phyloP scores from a whole-genome alignment of 1,140 invertebrate species.

The Drosophila insularis region DNA sequence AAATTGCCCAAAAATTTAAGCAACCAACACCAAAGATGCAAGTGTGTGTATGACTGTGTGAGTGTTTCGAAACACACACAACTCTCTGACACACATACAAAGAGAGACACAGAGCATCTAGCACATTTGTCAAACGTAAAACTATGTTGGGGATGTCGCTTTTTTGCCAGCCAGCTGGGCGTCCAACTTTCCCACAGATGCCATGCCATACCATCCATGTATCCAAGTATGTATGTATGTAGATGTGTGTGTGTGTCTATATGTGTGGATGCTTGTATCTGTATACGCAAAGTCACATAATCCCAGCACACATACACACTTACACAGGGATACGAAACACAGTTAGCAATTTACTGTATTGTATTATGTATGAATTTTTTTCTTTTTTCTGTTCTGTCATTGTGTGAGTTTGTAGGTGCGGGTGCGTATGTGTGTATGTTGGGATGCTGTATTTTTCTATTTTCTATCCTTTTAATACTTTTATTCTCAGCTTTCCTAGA shows the following conservation, averaged over 20 bases:
- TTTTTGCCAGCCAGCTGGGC: constrained; percentile 65
- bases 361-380: constrained; percentile 60
- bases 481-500: constrained; percentile 11
- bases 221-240: constrained; percentile 20
- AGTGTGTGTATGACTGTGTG: not conserved
- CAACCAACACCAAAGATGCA: not conserved
- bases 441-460: constrained; percentile 37
- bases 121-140: constrained; percentile 44
- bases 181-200: constrained; percentile 31
- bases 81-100: constrained; percentile 17
- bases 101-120: constrained; percentile 8
- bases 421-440: constrained; percentile 13
- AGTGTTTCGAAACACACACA: not conserved
- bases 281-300: constrained; percentile 57
- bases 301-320: constrained; percentile 30
- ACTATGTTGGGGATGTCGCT: constrained; percentile 48
- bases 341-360: constrained; percentile 63
- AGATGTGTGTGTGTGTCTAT: constrained; percentile 14
- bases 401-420: not conserved
- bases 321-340: constrained; percentile 29
- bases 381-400: constrained; percentile 5
- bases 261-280: constrained; percentile 18
- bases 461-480: constrained; percentile 33
- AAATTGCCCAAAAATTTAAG: constrained; percentile 1
- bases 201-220: constrained; percentile 10